A percentile compares a stretch with the other conserved stretches of the same genome.
Evolutionary conservation across 2,888 invertebrate species (phyloP).

Genomic region (Drosophila mimica): DNA sequence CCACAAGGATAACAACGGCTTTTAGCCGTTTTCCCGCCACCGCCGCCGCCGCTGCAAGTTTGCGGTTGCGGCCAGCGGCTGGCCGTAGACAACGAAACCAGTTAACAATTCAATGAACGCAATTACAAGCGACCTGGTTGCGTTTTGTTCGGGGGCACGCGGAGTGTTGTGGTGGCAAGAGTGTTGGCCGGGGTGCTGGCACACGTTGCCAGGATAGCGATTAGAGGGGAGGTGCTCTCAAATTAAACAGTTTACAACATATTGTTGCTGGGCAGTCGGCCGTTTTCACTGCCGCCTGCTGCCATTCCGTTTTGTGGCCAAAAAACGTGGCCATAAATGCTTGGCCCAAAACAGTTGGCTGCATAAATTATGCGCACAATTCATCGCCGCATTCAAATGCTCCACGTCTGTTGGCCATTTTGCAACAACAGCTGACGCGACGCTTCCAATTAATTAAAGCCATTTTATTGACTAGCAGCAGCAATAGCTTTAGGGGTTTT

Average conservation of each 20-base stretch:
- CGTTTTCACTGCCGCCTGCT: constrained; percentile 14
- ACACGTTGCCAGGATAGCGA: constrained; percentile 75
- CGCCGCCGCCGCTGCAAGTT: constrained; percentile 57
- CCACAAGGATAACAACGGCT: constrained; percentile 78
- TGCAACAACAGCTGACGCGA: constrained; percentile 65
- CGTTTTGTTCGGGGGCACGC: neutral
- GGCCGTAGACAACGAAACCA: constrained; percentile 63
- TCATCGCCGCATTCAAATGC: constrained; percentile 70
- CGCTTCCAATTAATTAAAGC: constrained; percentile 72
- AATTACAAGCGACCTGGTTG: constrained; percentile 65
- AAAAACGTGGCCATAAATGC: constrained; percentile 65
- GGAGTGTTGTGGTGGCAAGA: neutral
- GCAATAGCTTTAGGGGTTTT: neutral
- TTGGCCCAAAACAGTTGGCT: constrained; percentile 65
- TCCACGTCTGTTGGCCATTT: constrained; percentile 35
- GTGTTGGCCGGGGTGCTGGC: constrained; percentile 5
- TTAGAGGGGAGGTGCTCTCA: constrained; percentile 61
- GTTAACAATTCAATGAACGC: constrained; percentile 82
- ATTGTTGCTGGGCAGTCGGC: constrained; percentile 66
- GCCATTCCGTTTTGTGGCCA: constrained; percentile 37
- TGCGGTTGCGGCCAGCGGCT: constrained; percentile 60
- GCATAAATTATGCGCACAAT: constrained; percentile 78
- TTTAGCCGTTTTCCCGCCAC: constrained; percentile 58
- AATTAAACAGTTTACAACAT: constrained; percentile 80
- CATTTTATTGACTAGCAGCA: constrained; percentile 67